Evolutionary conservation across 2,797 vertebrate genomes (phyloP).

Genomic region (Ciconia nigra): DNA sequence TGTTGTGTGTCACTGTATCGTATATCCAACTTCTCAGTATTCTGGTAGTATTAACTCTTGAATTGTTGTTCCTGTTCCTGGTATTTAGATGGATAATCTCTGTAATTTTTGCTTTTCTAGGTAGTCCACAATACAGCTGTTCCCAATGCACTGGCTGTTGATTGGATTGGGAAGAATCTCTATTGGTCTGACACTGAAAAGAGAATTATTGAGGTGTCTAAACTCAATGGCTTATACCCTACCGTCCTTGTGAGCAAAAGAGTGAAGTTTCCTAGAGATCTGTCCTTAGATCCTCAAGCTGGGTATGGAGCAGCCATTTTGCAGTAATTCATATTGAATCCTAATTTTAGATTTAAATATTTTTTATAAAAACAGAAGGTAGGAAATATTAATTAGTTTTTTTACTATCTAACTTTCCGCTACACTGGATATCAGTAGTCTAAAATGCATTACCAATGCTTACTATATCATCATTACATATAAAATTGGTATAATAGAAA

Average conservation of each 20-base stretch:
- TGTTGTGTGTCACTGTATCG: background rate
- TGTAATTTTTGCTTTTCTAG: constrained; percentile 70
- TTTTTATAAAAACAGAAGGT: background rate
- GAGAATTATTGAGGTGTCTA: constrained; percentile 95
- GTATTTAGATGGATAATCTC: constrained; percentile 4
- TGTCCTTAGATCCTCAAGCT: constrained; percentile 88
- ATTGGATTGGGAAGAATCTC: constrained; percentile 98
- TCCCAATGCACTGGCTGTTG: constrained; percentile 92
- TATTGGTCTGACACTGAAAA: constrained; percentile 97
- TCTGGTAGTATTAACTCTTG: background rate
- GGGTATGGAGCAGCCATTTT: constrained; percentile 78
- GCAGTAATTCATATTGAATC: background rate
- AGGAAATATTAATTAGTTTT: background rate
- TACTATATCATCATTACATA: background rate
- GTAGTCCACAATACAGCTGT: constrained; percentile 94
- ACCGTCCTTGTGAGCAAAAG: constrained; percentile 89
- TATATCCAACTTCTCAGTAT: background rate
- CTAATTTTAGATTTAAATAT: background rate
- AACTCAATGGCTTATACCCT: constrained; percentile 94
- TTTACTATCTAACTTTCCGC: background rate
- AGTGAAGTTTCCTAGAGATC: constrained; percentile 89
- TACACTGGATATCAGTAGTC: background rate
- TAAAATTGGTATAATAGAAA: background rate
- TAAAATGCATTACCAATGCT: background rate
- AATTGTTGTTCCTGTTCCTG: background rate